Base-by-base conservation (phyloP, 2,888 invertebrate genomes). In the Caenorhabditis imperialis region DNA sequence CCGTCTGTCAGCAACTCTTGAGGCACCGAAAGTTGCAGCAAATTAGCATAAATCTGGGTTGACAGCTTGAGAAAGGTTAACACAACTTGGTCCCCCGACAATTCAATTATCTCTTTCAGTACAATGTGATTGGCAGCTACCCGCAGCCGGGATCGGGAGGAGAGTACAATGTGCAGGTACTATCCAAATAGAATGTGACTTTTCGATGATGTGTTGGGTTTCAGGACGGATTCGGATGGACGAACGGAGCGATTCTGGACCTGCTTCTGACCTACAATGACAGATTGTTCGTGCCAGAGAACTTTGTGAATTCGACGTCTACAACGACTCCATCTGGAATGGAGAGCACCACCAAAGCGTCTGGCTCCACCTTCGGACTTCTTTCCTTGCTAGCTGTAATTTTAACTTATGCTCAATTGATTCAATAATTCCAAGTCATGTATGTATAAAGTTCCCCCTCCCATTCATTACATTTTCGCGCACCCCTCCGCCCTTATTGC, bases 141-240 rank as follows among this genome's bases (percentile, higher is more conserved):
- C 83, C 85, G 12, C 58, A 74, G 44, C 84, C 85, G 8, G 85
- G 85, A 40, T 74, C 73, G 7, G 85, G 85, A 14, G 85, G 85
- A 54, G 84, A 84, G 48, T 85, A 85, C 38, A 74, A 81, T 61
- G 85, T 85, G 16, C 84, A 84, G 75, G 81, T 79, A 18, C n/a
- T n/a, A n/a, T n/a, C n/a, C n/a, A n/a, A n/a, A n/a, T n/a, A 18
- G 3, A 10, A 33, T 5, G 35, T 6, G 12, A 35, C 20, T 18
- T 50, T 30, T 42, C 50, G 7, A 27, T 27, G 6, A 18, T 27
- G 20, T 54, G n/a, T n/a, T n/a, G n/a, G 10, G 14, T 58, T 53
- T 45, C 50, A 81, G 70, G 81, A 81, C 30, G 86, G 86, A 7
- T 86, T 86, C 51, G 86, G 86, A 22, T 86, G 86, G 86, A 85